Base-by-base conservation (phyloP, 2,113 vertebrate species). In the Montifringilla adamsi region DNA sequence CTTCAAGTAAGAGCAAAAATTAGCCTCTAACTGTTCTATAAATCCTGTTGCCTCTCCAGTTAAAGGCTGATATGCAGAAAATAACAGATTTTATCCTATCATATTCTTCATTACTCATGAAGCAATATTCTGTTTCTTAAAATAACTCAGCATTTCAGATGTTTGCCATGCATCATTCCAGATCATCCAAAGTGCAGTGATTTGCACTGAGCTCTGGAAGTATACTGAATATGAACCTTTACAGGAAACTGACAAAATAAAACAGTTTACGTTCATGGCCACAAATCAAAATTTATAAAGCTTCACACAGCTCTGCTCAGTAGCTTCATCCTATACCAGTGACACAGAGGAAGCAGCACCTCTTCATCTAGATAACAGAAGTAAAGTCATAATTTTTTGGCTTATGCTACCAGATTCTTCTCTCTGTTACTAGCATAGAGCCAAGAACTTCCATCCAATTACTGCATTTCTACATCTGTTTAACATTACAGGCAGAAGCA, bases 1-100 rank as follows among this genome's bases (percentile, higher is more conserved):
- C 96, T 97, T 94, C 59, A 88, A 97, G 95, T 74, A 94, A 92
- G 59, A 91, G 86, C 60, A 95, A 90, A 91, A 55, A 73, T 87
- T 86, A 93, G 64, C 59, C 49, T 77, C 68, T 56, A 86, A 31
- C 39, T 58, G 28, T 15, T 62, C 50, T 50, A 50, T 30, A 78
- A 78, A 90, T 44, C 49, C 43, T 66, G 23, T 66, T 87, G 52
- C 39, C 44, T 90, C n/a, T 86, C 35, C 55, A 46, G 22, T 69
- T 95, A 50, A 92, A 91, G 50, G 68, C 50, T 74, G 80, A 87
- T 50, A 74, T 33, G 37, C 15, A 31, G 59, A 89, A 75, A 90
- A 76, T 0, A 64, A 77, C 12, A 39, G 64, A 33, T 49, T 91
- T 86, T 39, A 59, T 77, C 73, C 39, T 84, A 70, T 75, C 26